Evolutionary conservation across 1,140 invertebrate genomes (phyloP), one percentile per base, ranked within the genome.

Genomic region (Meloidogyne exigua): DNA sequence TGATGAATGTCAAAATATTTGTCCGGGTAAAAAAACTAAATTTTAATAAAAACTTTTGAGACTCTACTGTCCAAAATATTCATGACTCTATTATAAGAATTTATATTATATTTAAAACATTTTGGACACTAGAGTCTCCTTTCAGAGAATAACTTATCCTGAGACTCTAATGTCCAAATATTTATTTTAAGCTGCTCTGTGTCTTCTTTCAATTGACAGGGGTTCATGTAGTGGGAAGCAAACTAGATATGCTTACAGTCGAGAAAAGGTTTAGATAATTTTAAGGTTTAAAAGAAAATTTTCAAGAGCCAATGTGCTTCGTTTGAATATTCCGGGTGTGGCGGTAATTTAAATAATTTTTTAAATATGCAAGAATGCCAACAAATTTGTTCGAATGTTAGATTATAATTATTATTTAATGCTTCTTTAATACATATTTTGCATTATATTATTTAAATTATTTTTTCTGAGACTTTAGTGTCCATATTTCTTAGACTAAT

Each of bases 281-380:
- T 25, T 25, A 32, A 32, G 2, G 7, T 32, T 32, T 3, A 18
- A 13, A 28, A 64, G 9, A 49, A 23, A 3, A 39, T 28, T 18
- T 74, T 86, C 74, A 77, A 86, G 85, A 77, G 76, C 21, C 77
- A 83, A 69, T 87, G 85, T 68, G 79, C 85, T 21, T 65, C 84
- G n/a, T 87, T 87, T 69, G 82, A 86, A 57, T 87, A 87, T 69
- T 83, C 83, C 70, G 86, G 86, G 28, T 87, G 85, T 71, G 85
- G 84, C 23, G 83, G 84, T 13, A 86, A 84, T 26, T 72, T 87
- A 49, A 87, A 85, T 77, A 85, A 85, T 49, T 86, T 85, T 75
- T 42, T 71, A 66, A 73, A 62, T 32, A 73, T 73, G 71, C 71
- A 73, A 63, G 71, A 73, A 36, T 73, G 71, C 13, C 71, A 73